Percentiles rank a stretch among this genome's conserved stretches.
phyloP scores from a whole-genome alignment of 2,888 invertebrate species.

The Nephrotoma guestfalica region DNA sequence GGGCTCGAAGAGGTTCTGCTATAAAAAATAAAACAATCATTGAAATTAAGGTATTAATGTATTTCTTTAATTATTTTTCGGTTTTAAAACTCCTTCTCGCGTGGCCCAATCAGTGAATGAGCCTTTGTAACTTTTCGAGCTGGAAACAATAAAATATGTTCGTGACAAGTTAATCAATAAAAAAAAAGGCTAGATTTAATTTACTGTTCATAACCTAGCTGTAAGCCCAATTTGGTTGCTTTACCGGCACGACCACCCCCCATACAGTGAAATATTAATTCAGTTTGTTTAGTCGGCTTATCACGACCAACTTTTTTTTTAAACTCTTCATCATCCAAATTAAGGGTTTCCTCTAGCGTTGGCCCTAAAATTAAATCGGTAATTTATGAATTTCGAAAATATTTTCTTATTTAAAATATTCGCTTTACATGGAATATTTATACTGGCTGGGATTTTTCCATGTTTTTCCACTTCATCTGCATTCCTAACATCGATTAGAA shows the following conservation, averaged over 20 bases:
- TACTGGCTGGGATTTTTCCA: slow-evolving; percentile 56
- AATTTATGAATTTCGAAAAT: slow-evolving; percentile 10
- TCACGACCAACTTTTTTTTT: slow-evolving; percentile 30
- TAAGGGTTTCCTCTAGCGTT: background rate
- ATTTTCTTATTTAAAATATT: background rate
- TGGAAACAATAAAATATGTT: slow-evolving; percentile 12
- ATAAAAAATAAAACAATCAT: slow-evolving; percentile 10
- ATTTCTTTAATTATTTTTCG: background rate
- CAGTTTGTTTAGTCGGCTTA: slow-evolving; percentile 43
- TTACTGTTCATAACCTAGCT: slow-evolving; percentile 25
- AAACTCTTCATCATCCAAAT: slow-evolving; percentile 18
- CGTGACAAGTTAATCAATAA: background rate
- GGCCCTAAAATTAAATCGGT: background rate
- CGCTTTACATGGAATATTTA: slow-evolving; percentile 40
- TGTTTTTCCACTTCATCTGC: slow-evolving; percentile 53
- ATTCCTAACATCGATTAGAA: slow-evolving; percentile 64
- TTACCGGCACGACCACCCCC: slow-evolving; percentile 51
- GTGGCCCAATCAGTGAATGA: slow-evolving; percentile 31
- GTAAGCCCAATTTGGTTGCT: slow-evolving; percentile 39
- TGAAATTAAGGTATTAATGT: background rate
- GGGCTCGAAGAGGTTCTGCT: slow-evolving; percentile 21
- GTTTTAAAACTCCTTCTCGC: slow-evolving; percentile 17
- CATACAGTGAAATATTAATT: slow-evolving; percentile 54
- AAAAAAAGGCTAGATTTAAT: slow-evolving; percentile 12
- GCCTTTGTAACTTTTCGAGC: slow-evolving; percentile 27